Conservation (phyloP, 2,113 vertebrate species). For the Scortum barcoo region DNA sequence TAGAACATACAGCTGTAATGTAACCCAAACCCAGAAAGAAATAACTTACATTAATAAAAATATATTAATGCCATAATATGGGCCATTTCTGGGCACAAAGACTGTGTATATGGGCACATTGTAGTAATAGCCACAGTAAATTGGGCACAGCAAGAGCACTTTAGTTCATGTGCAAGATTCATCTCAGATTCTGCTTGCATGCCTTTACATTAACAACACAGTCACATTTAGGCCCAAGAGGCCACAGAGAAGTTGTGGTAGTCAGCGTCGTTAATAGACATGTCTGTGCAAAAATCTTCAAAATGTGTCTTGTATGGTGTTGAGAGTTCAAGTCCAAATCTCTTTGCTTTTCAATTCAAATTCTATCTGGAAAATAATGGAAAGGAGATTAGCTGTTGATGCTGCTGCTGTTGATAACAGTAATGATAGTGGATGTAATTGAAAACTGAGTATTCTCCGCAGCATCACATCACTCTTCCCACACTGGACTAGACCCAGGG, state of each 20-base stretch:
- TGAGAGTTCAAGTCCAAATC: conserved; percentile 2
- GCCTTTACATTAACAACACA: background rate
- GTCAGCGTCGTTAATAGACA: background rate
- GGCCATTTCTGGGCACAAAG: background rate
- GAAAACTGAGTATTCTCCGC: conserved; percentile 63
- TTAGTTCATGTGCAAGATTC: background rate
- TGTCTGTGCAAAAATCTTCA: conserved; percentile 3
- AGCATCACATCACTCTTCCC: conserved; percentile 57
- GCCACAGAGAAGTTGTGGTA: background rate
- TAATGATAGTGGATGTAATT: conserved; percentile 65
- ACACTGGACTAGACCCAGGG: conserved; percentile 42
- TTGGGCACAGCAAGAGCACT: background rate
- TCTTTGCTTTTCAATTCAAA: conserved; percentile 60
- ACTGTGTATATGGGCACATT: background rate
- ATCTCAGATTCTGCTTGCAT: background rate
- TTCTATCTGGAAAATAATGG: conserved; percentile 50
- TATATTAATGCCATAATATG: background rate
- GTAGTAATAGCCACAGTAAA: background rate
- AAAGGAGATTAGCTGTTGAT: conserved; percentile 64
- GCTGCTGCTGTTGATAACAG: conserved; percentile 57
- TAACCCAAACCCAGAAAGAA: background rate
- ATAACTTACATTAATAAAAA: background rate
- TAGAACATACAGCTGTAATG: background rate
- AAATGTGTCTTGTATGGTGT: conserved; percentile 4
- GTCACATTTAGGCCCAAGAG: conserved; percentile 4